phyloP scores from a whole-genome alignment of 1,140 invertebrate genomes.

The Bombus haemorrhoidalis region DNA sequence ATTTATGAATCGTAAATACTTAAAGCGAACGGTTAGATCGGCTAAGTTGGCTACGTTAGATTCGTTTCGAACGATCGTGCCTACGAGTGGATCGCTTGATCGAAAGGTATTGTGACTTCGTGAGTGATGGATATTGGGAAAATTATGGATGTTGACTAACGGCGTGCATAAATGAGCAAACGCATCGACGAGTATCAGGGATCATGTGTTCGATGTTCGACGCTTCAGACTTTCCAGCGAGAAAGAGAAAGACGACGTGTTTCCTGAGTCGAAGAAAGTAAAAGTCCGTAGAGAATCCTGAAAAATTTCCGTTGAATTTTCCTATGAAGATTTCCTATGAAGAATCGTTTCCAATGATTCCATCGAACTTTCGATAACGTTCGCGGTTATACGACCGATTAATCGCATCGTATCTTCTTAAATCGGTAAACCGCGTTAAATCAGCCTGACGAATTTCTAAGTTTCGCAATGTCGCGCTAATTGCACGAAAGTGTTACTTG shows the following conservation, averaged over 20 bases:
- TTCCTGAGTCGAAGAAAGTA: no score
- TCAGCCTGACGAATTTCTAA: not conserved
- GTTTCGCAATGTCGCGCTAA: not conserved
- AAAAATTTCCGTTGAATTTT: no score
- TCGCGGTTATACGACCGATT: not conserved
- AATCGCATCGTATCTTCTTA: not conserved
- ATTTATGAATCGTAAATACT: constrained; percentile 36
- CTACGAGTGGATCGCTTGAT: not conserved
- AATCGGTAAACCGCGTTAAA: not conserved
- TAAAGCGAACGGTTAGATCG: no score
- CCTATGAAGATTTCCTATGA: no score
- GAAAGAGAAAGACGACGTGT: no score
- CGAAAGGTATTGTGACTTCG: not conserved
- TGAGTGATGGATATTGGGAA: not conserved
- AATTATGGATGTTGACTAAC: not conserved
- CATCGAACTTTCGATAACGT: not conserved
- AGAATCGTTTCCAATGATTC: not conserved
- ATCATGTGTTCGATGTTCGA: not conserved
- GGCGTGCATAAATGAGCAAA: not conserved
- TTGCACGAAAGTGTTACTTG: not conserved
- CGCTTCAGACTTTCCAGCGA: no score
- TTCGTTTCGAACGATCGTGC: not conserved
- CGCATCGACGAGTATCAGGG: no score
- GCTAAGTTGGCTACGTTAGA: not conserved
- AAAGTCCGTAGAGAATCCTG: no score